Evolutionary conservation across 2,888 invertebrate species (phyloP).

Genomic region (Heliconius cydno): DNA sequence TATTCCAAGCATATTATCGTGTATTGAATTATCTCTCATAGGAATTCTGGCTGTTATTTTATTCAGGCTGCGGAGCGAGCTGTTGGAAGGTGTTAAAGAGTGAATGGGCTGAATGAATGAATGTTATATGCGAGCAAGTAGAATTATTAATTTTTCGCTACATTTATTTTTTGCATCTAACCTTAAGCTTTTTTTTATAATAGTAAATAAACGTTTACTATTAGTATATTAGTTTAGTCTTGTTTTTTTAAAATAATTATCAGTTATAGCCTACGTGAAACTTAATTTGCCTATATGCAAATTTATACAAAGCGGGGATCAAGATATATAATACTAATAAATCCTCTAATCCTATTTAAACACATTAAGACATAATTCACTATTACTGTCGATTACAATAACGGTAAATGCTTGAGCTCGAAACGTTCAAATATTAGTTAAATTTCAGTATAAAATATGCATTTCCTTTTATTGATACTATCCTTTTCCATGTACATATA

Average conservation of each 20-base stretch:
- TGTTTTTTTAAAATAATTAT: neutral
- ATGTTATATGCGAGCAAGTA: constrained; percentile 73
- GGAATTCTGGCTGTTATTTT: constrained; percentile 70
- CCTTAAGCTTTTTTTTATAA: neutral
- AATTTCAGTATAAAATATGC: no score
- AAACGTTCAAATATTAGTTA: neutral
- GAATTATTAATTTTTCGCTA: constrained; percentile 42
- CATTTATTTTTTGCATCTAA: neutral
- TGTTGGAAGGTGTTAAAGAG: constrained; percentile 81
- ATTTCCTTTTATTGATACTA: no score
- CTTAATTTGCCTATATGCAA: neutral
- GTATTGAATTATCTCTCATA: constrained; percentile 66
- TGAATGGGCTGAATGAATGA: constrained; percentile 75
- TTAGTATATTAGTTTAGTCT: neutral
- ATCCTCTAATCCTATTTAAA: neutral
- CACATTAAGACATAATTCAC: neutral
- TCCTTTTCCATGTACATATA: no score
- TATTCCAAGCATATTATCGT: constrained; percentile 56
- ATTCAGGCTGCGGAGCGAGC: constrained; percentile 74
- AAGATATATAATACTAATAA: neutral
- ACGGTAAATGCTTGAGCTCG: neutral
- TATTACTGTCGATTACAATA: no score
- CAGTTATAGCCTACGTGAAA: neutral
- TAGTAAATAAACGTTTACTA: neutral
- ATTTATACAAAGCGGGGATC: neutral